phyloP scores from a whole-genome alignment of 2,888 invertebrate species.

The Diarsia rubi region DNA sequence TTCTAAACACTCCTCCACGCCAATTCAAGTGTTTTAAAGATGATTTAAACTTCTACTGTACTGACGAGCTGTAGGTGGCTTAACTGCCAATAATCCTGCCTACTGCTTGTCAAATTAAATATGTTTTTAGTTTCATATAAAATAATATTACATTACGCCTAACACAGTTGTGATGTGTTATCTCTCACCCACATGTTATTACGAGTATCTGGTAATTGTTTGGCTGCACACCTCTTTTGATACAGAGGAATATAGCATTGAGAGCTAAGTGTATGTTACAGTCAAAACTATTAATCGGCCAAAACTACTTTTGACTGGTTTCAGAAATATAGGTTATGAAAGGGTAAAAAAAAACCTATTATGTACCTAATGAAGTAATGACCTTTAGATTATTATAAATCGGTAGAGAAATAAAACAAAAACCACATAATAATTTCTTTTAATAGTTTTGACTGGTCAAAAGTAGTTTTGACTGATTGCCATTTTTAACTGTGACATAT shows the following conservation, averaged over 20 bases:
- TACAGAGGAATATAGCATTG: background rate
- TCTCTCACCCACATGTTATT: conserved; percentile 20
- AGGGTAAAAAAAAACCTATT: too few relatives aligned
- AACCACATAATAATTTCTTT: too few relatives aligned
- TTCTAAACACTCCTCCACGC: background rate
- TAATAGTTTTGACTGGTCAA: too few relatives aligned
- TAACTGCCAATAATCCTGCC: background rate
- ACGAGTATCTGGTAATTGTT: background rate
- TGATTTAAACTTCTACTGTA: conserved; percentile 9
- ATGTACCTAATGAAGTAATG: too few relatives aligned
- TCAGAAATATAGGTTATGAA: too few relatives aligned
- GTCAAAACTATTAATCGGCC: too few relatives aligned
- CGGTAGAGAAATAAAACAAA: too few relatives aligned
- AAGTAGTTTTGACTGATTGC: too few relatives aligned
- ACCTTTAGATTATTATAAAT: too few relatives aligned
- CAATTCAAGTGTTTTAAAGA: background rate
- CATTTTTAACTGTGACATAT: too few relatives aligned
- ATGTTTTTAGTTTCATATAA: conserved; percentile 3
- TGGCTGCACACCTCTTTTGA: background rate
- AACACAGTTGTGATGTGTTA: conserved; percentile 7
- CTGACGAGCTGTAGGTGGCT: conserved; percentile 7
- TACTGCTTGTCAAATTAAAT: conserved; percentile 24
- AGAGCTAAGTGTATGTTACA: background rate
- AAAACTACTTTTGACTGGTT: too few relatives aligned
- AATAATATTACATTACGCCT: conserved; percentile 25